Percentiles rank a stretch among this genome's conserved stretches.
phyloP scores from a whole-genome alignment of 2,797 vertebrate genomes.

The Channallabes apus region DNA sequence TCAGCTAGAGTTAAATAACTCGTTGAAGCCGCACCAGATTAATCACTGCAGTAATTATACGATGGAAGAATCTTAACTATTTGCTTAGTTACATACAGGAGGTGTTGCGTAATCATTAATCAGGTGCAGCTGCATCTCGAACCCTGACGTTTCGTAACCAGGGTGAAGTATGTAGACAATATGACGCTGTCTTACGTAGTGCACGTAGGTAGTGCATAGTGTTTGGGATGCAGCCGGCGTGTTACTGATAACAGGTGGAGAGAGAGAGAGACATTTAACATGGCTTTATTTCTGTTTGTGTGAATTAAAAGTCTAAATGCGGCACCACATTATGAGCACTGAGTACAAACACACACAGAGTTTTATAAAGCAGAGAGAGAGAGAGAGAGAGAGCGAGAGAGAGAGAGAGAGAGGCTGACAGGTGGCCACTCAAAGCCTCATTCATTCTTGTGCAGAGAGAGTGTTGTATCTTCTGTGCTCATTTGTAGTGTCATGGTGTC shows the following conservation, averaged over 20 bases:
- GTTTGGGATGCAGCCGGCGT: no score
- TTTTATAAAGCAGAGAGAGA: background rate
- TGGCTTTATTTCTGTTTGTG: background rate
- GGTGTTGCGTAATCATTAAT: no score
- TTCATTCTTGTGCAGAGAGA: conserved; percentile 63
- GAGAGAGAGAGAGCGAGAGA: conserved; percentile 1
- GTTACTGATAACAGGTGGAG: background rate
- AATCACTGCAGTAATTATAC: no score
- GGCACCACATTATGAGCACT: background rate
- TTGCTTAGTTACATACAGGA: no score
- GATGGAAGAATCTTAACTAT: no score
- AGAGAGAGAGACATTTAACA: background rate
- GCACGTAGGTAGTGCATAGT: no score
- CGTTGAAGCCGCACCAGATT: no score
- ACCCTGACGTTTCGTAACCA: no score
- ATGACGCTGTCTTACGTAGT: no score
- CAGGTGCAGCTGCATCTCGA: no score
- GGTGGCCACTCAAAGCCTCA: conserved; percentile 66
- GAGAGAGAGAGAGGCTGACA: conserved; percentile 32
- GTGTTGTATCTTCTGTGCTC: background rate
- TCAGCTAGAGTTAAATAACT: no score
- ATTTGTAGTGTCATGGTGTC: background rate
- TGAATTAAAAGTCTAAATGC: background rate
- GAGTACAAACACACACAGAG: background rate
- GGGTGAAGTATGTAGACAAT: no score